phyloP scores from a whole-genome alignment of 1,140 invertebrate species.

The Drosophila serrata region DNA sequence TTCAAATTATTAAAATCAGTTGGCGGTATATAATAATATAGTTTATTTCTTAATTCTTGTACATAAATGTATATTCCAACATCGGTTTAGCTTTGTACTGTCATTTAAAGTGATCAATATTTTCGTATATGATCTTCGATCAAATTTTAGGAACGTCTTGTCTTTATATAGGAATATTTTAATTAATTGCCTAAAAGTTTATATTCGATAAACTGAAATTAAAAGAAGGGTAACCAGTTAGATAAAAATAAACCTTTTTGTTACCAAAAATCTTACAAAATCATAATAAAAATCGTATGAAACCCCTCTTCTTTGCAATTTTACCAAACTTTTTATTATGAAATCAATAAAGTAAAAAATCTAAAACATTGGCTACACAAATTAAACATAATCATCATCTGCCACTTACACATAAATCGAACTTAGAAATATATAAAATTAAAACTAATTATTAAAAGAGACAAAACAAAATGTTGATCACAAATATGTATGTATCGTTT shows the following conservation, averaged over 20 bases:
- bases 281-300: too few relatives aligned
- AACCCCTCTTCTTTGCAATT: conserved; percentile 8
- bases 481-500: conserved; percentile 40
- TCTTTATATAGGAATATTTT: background rate
- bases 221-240: background rate
- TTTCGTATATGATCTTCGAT: background rate
- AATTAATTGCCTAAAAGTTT: background rate
- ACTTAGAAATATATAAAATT: conserved; percentile 30
- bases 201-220: background rate
- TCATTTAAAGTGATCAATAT: background rate
- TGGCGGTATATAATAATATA: background rate
- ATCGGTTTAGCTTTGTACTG: background rate
- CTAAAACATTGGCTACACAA: conserved; percentile 37
- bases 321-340: conserved; percentile 50
- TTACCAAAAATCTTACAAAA: background rate
- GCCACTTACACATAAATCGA: conserved; percentile 21
- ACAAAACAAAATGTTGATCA: conserved; percentile 46
- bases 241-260: background rate
- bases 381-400: conserved; percentile 31
- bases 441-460: conserved; percentile 30
- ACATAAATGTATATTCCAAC: background rate
- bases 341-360: conserved; percentile 35
- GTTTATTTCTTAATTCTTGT: background rate
- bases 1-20: too few relatives aligned
- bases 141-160: conserved; percentile 1